Base-by-base conservation (phyloP, 2,797 vertebrate genomes). In the Chelon auratus region DNA sequence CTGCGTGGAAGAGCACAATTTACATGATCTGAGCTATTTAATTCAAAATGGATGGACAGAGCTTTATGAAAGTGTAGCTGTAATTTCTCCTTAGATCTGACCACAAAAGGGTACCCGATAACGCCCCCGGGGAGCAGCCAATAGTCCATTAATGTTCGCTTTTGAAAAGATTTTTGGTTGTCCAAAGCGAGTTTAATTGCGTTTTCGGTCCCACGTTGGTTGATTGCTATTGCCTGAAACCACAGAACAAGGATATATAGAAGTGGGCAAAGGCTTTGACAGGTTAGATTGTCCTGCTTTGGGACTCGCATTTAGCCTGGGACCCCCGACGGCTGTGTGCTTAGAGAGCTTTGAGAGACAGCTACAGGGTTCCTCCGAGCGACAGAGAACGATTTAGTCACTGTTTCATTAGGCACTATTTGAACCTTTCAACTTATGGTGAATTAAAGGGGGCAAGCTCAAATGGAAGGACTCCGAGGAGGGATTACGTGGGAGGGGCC, bases 351-450 rank as follows among this genome's bases (percentile, higher is more conserved):
- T 96, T 96, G 95, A 96, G 94, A 86, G 93, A 87, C 93, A 87
- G 91, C 93, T 78, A 94, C 95, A 95, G 94, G 93, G 92, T 94
- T 96, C 92, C 95, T 77, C 91, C 62, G 91, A 93, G 86, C 87
- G 88, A 92, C 92, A 95, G 91, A 93, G 93, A 95, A 95, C 93
- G 93, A 93, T 96, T 97, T 96, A 96, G 97, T 94, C 96, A 96
- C 96, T 96, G 96, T 98, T 97, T 97, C 96, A 96, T 97, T 97
- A 97, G 94, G 95, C 95, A 89, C 95, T 95, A 95, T 98, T 97
- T 97, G 97, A 98, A 97, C 96, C 97, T 96, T 97, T 97, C 97
- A 97, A 97, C 95, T 95, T 95, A 94, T 94, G 96, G 94, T 96
- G 96, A 98, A 98, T 97, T 96, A 95, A 97, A 96, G 91, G 96